Conservation (phyloP, 2,888 invertebrate genomes). For the Zhuqinia jingwanae region DNA sequence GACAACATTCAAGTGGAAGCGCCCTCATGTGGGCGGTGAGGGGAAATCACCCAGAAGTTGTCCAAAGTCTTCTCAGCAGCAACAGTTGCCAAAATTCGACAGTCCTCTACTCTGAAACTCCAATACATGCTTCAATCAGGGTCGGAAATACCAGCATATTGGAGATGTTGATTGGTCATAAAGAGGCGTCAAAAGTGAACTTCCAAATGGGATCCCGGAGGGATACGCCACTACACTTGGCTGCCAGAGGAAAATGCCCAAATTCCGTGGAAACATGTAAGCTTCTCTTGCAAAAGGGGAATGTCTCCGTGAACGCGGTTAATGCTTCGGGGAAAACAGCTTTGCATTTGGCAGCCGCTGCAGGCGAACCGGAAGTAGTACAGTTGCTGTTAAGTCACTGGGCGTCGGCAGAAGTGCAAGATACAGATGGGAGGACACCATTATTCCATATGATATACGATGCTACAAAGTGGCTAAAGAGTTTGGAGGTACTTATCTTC, state of each 20-base stretch:
- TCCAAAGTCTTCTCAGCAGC: conserved; percentile 86
- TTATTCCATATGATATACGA: conserved; percentile 88
- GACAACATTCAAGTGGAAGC: conserved; percentile 84
- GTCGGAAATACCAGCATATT: conserved; percentile 87
- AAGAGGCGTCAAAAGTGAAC: conserved; percentile 83
- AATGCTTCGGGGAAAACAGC: conserved; percentile 84
- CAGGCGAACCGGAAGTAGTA: conserved; percentile 86
- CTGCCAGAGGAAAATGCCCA: conserved; percentile 92
- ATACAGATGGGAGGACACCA: conserved; percentile 89
- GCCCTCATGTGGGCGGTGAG: conserved; percentile 93
- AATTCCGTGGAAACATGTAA: conserved; percentile 85
- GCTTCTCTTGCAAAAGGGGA: conserved; percentile 87
- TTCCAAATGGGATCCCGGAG: conserved; percentile 80
- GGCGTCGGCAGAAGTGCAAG: conserved; percentile 86
- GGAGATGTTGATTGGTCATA: conserved; percentile 87
- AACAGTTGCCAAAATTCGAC: conserved; percentile 88
- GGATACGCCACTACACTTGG: conserved; percentile 91
- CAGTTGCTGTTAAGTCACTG: conserved; percentile 86
- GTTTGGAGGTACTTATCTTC: background rate
- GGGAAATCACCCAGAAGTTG: conserved; percentile 88
- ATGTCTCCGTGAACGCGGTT: conserved; percentile 86
- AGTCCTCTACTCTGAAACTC: conserved; percentile 82
- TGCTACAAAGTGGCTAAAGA: background rate
- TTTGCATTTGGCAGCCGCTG: conserved; percentile 90
- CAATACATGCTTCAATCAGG: conserved; percentile 90